Base-by-base conservation (phyloP, 1,140 invertebrate species). In the Zeugodacus cucurbitae region DNA sequence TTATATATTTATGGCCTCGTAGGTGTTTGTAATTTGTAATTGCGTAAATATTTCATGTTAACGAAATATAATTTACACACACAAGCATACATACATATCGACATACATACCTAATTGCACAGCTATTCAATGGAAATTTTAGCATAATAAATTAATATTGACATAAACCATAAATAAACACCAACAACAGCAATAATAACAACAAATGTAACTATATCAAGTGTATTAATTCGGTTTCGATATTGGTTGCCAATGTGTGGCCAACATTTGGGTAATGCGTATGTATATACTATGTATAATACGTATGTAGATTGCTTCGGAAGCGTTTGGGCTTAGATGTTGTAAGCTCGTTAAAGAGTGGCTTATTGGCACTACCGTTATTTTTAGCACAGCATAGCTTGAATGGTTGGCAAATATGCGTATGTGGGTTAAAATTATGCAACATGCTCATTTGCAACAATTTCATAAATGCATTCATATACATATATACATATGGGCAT, bases 141-240 rank as follows among this genome's bases (percentile, higher is more conserved):
- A 34, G 34, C 67, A 74, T 37, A 74, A 74, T 74, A 74, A 74
- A 37, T 74, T 74, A 22, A 74, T 74, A 74, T 74, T 74, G 67
- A 74, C 10, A 74, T 34, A 41, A 74, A 20, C 32, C 67, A 37
- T 34, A 74, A 74, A 74, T 74, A 37, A 74, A 37, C 34, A 41
- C 11, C 22, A 22, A n/a, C 29, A 67, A 32, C 29, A 10, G 11
- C 64, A 67, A n/a, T n/a, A n/a, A 64, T 29, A 74, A 41, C 14
- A 74, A 37, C 29, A 37, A 32, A 67, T 1, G n/a, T n/a, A n/a
- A n/a, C n/a, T n/a, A 62, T n/a, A 37, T 74, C 20, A 20, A 41
- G 32, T n/a, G 17, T 74, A 41, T 22, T 41, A 74, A 37, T 74
- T 74, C n/a, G 34, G 37, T 74, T 74, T 26, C 48, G 67, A 5